phyloP scores from a whole-genome alignment of 2,113 vertebrate genomes.

The Monarcha castaneiventris region DNA sequence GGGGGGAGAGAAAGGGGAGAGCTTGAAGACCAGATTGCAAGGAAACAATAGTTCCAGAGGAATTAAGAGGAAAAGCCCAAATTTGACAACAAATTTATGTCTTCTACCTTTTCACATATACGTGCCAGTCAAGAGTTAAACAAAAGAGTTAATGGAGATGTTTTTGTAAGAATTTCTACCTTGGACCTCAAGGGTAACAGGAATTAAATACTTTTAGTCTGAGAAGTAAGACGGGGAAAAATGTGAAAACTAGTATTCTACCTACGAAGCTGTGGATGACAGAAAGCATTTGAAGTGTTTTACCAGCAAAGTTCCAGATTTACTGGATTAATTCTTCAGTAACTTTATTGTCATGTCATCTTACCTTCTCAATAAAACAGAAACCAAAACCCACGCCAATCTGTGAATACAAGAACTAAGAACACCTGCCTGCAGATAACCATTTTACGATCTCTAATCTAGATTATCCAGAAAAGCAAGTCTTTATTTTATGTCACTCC shows the following conservation, averaged over 20 bases:
- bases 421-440: not conserved
- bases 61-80: not conserved
- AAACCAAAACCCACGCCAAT: not conserved
- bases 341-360: not conserved
- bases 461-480: not conserved
- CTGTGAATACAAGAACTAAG: not conserved
- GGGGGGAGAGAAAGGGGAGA: rapidly evolving
- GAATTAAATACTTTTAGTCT: not conserved
- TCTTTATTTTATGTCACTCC: not conserved
- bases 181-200: not conserved
- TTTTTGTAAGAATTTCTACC: not conserved
- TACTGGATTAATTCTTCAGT: not conserved
- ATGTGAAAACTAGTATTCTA: not conserved
- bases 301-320: not conserved
- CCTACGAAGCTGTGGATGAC: not conserved
- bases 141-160: not conserved
- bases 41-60: not conserved
- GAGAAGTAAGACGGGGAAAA: not conserved
- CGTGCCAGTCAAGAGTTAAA: not conserved
- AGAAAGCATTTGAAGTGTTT: not conserved
- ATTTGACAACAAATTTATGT: not conserved
- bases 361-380: not conserved
- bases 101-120: not conserved
- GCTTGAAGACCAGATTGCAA: not conserved
- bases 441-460: not conserved